Percentiles rank a stretch among this genome's conserved stretches.
Evolutionary conservation across 2,888 invertebrate genomes (phyloP).

Genomic region (Mythimna ferrago): DNA sequence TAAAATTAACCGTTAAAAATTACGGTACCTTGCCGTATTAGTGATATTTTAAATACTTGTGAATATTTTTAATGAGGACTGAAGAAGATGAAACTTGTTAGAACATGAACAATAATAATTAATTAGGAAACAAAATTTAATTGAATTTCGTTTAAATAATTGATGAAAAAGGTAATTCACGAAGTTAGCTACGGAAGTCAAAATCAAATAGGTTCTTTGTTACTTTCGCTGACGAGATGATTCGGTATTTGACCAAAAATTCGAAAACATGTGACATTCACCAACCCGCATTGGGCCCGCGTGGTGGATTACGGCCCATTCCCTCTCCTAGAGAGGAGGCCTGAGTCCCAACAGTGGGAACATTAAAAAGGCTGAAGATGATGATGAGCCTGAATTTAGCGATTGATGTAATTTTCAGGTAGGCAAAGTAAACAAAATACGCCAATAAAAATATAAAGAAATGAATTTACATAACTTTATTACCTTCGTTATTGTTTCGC

Average conservation of each 20-base stretch:
- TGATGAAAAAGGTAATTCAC: not conserved
- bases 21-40: slow-evolving; percentile 27
- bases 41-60: slow-evolving; percentile 1
- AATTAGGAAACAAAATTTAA: not conserved
- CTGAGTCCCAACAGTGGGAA: no score
- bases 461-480: slow-evolving; percentile 14
- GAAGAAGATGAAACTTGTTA: not conserved
- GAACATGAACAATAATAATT: not conserved
- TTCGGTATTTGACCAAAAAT: no score
- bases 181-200: not conserved
- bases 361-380: no score
- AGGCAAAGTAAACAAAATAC: not conserved
- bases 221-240: no score
- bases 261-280: no score
- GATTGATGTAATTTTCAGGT: not conserved
- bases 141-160: not conserved
- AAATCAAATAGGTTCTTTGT: not conserved
- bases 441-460: not conserved
- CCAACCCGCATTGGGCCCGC: no score
- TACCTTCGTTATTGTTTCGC: slow-evolving; percentile 20
- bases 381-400: not conserved
- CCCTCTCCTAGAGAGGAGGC: no score
- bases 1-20: slow-evolving; percentile 58
- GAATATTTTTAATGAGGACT: not conserved
- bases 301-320: no score